Evolutionary conservation across 2,113 vertebrate genomes (phyloP).

Genomic region (Oreochromis aureus): DNA sequence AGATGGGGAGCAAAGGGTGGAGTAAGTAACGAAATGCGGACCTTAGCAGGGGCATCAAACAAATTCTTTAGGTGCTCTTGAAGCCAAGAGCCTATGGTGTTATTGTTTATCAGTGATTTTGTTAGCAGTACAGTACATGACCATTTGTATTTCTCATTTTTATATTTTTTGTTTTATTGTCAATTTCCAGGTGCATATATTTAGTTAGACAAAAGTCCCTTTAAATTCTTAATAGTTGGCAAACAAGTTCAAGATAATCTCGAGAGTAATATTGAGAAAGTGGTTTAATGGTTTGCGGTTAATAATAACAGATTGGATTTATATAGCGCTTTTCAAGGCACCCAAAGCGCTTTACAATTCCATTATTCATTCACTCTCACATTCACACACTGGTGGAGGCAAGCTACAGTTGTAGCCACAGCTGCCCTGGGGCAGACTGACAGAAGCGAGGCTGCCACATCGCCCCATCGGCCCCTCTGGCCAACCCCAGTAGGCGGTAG

Average conservation of each 20-base stretch:
- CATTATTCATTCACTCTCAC: too few species aligned
- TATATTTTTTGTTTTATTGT: background rate
- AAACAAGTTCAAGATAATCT: background rate
- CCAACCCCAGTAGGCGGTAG: too few species aligned
- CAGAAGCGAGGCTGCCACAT: too few species aligned
- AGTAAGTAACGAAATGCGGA: constrained; percentile 27
- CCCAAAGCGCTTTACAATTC: too few species aligned
- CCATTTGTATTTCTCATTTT: constrained; percentile 29
- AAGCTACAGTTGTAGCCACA: too few species aligned
- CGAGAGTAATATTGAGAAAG: background rate
- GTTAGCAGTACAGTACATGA: background rate
- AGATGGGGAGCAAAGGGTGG: constrained; percentile 62
- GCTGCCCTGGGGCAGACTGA: too few species aligned
- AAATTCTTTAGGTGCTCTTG: constrained; percentile 25
- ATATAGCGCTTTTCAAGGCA: too few species aligned
- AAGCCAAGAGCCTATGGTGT: constrained; percentile 34
- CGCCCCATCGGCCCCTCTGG: too few species aligned
- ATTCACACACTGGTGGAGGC: too few species aligned
- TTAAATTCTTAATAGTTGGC: background rate
- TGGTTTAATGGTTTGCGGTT: background rate
- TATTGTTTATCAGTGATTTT: constrained; percentile 14
- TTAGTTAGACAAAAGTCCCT: background rate
- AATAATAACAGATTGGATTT: background rate
- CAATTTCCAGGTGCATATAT: background rate
- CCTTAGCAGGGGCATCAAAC: constrained; percentile 32